phyloP scores from a whole-genome alignment of 2,888 invertebrate genomes.

The Meandrusa payeni region DNA sequence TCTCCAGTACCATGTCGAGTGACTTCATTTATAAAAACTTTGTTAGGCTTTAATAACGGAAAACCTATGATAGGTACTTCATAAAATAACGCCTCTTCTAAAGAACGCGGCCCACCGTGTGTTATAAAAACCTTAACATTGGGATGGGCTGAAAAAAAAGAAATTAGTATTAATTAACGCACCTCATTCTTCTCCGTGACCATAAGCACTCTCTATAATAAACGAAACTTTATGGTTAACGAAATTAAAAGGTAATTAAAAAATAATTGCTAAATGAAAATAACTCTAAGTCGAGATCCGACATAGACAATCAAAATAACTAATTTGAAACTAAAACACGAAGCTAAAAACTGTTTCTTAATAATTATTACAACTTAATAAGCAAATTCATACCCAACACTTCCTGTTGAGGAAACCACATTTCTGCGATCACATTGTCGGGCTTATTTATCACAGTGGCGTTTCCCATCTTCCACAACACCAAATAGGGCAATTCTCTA shows the following conservation, averaged over 20 bases:
- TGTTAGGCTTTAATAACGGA: constrained; percentile 56
- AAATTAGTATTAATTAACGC: constrained; percentile 1
- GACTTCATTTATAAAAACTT: constrained; percentile 58
- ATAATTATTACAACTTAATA: background rate
- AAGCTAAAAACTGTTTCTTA: too few relatives aligned
- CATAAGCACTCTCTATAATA: too few relatives aligned
- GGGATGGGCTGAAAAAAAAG: constrained; percentile 51
- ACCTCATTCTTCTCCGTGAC: too few relatives aligned
- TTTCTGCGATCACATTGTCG: constrained; percentile 61
- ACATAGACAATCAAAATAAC: too few relatives aligned
- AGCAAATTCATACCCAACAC: constrained; percentile 61
- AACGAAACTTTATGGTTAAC: too few relatives aligned
- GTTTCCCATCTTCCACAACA: constrained; percentile 78
- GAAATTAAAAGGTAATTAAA: too few relatives aligned
- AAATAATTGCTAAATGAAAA: too few relatives aligned
- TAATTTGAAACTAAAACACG: too few relatives aligned
- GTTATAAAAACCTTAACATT: constrained; percentile 69
- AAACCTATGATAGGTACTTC: constrained; percentile 65
- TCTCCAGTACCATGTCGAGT: constrained; percentile 60
- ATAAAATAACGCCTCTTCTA: constrained; percentile 70
- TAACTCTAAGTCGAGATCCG: too few relatives aligned
- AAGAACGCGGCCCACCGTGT: constrained; percentile 65
- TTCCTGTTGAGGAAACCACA: constrained; percentile 81
- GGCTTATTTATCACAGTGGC: constrained; percentile 58
- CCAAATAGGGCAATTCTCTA: constrained; percentile 65